Base-by-base conservation (phyloP, 2,797 vertebrate species). In the Lacerta bilineata region DNA sequence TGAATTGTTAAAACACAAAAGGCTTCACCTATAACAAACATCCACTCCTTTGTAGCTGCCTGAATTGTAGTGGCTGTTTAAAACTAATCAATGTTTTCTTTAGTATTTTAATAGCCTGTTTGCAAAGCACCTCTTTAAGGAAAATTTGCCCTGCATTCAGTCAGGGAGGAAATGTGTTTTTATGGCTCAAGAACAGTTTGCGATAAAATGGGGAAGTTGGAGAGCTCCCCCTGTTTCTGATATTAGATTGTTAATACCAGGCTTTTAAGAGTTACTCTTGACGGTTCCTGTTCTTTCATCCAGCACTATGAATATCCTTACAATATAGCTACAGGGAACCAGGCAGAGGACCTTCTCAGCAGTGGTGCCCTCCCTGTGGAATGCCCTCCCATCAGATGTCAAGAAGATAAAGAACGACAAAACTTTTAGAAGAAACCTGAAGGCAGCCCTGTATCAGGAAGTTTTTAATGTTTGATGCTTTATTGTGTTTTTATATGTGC, bases 61-160 rank as follows among this genome's bases (percentile, higher is more conserved):
- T 93, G 95, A 95, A 93, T 93, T 95, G 95, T 95, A 92, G 88
- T 92, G 61, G 91, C 91, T 89, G 94, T 95, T 96, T 94, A 94
- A 91, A 95, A 91, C 91, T 91, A 94, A 96, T 96, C 95, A 95
- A 96, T 95, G 93, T 90, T 94, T 96, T 94, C 92, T 95, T 96
- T 93, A 95, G 93, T 91, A 87, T 91, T 91, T 93, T 94, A 94
- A 95, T 94, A 95, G 92, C 93, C 93, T 95, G 94, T 93, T 96
- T 95, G 90, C 92, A 95, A 95, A 95, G 91, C 83, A 91, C 86
- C 86, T 93, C 90, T 90, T 94, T 88, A 86, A 93, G 92, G 92
- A 92, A 95, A 90, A 95, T 93, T 93, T 94, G 90, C 88, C 81
- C 0, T 0, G 50, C 20, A 29, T 91, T 91, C 90, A n/a, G 68